Percentiles rank a stretch among this genome's conserved stretches.
phyloP scores from a whole-genome alignment of 2,888 invertebrate genomes.

The Leucophora obtusa region DNA sequence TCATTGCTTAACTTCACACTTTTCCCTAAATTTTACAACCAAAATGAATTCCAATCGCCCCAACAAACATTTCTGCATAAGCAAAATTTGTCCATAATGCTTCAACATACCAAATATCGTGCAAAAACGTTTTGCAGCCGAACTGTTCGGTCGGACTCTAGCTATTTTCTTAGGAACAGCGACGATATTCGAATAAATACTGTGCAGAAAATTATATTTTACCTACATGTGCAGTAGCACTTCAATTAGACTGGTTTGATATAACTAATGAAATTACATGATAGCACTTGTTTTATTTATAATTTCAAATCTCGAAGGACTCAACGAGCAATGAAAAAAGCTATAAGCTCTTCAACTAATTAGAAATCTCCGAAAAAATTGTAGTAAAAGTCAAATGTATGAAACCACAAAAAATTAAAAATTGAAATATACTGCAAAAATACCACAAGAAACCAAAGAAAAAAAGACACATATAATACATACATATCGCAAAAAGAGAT shows the following conservation, averaged over 20 bases:
- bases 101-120: too few relatives aligned
- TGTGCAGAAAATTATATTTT: neutral
- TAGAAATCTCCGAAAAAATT: constrained; percentile 46
- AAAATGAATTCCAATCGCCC: too few relatives aligned
- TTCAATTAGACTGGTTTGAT: constrained; percentile 62
- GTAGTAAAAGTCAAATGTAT: constrained; percentile 17
- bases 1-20: too few relatives aligned
- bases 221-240: constrained; percentile 31
- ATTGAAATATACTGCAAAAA: neutral
- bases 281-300: constrained; percentile 53
- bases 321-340: constrained; percentile 34
- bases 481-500: constrained; percentile 24
- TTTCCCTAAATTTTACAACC: too few relatives aligned
- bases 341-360: constrained; percentile 56
- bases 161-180: too few relatives aligned
- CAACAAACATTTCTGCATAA: too few relatives aligned
- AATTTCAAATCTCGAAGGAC: constrained; percentile 45
- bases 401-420: constrained; percentile 17
- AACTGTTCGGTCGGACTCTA: too few relatives aligned
- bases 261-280: constrained; percentile 60
- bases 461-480: constrained; percentile 6
- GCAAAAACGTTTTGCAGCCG: too few relatives aligned
- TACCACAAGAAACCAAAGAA: constrained; percentile 25
- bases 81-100: too few relatives aligned
- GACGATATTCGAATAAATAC: too few relatives aligned